Conservation (phyloP, 2,797 vertebrate species). For the Pangasius djambal region DNA sequence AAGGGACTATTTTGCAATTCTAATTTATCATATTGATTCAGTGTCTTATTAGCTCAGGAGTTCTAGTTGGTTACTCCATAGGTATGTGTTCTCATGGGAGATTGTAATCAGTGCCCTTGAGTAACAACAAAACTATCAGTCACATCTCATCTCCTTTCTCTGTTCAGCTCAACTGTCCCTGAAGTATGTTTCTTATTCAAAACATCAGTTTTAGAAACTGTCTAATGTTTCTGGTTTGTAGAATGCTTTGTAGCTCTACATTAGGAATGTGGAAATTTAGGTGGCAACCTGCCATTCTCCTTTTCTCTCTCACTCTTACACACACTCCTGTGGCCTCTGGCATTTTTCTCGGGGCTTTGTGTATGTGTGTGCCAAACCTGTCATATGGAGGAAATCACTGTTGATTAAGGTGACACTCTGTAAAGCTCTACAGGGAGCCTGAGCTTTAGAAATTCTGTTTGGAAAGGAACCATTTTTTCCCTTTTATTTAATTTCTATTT, state of each 20-base stretch:
- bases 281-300: not conserved
- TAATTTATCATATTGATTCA: slow-evolving; percentile 39
- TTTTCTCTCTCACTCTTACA: not conserved
- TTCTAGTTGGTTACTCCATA: slow-evolving; percentile 18
- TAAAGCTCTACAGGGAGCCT: slow-evolving; percentile 16
- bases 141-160: not conserved
- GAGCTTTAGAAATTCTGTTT: slow-evolving; percentile 17
- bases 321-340: slow-evolving; percentile 5
- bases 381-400: slow-evolving; percentile 44
- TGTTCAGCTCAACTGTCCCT: not conserved
- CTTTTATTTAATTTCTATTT: slow-evolving; percentile 9
- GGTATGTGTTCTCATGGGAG: slow-evolving; percentile 11
- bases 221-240: not conserved
- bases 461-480: not conserved
- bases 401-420: slow-evolving; percentile 43
- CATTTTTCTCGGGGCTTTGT: slow-evolving; percentile 4
- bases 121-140: slow-evolving; percentile 8
- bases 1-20: slow-evolving; percentile 36
- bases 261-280: not conserved
- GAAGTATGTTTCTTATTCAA: not conserved
- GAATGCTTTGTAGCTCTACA: not conserved
- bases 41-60: slow-evolving; percentile 21
- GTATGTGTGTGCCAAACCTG: slow-evolving; percentile 13
- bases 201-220: not conserved
- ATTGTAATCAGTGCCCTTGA: not conserved